Evolutionary conservation across 2,888 invertebrate species (phyloP).

Genomic region (Acronicta leporina): DNA sequence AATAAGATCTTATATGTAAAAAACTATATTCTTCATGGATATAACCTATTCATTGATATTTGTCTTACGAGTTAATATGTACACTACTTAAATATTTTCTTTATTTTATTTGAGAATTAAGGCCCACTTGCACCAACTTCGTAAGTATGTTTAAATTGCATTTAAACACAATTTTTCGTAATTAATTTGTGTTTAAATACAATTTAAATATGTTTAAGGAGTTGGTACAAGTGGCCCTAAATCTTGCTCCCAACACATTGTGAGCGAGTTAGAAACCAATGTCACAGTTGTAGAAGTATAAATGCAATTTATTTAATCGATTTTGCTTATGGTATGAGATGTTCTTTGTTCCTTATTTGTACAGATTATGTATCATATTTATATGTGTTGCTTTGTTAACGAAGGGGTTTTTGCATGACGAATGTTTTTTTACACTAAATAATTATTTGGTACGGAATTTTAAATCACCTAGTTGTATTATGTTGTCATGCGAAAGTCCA

Average conservation of each 20-base stretch:
- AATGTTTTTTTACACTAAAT: slow-evolving; percentile 10
- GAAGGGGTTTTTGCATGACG: slow-evolving; percentile 44
- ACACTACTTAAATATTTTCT: too few relatives aligned
- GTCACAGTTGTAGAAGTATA: slow-evolving; percentile 28
- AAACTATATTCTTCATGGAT: slow-evolving; percentile 5
- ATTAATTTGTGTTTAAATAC: too few relatives aligned
- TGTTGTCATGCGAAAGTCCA: slow-evolving; percentile 41
- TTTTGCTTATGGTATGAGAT: slow-evolving; percentile 15
- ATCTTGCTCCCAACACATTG: slow-evolving; percentile 6
- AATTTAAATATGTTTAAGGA: too few relatives aligned
- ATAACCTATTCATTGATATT: slow-evolving; percentile 23
- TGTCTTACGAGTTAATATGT: slow-evolving; percentile 4
- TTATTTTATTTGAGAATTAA: slow-evolving; percentile 11
- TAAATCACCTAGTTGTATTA: not conserved
- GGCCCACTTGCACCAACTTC: too few relatives aligned
- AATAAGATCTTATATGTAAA: slow-evolving; percentile 29
- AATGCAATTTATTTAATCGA: slow-evolving; percentile 45
- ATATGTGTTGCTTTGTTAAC: slow-evolving; percentile 9
- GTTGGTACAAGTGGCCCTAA: too few relatives aligned
- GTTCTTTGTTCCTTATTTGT: slow-evolving; percentile 30
- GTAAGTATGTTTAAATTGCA: too few relatives aligned
- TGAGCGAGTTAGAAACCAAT: slow-evolving; percentile 12
- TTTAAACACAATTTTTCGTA: too few relatives aligned
- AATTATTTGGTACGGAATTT: not conserved
- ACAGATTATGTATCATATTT: slow-evolving; percentile 28